A percentile compares a stretch with the other conserved stretches of the same genome.
These are phyloP conservation scores for Vanessa tameamea DNA, from an alignment of 1,140 invertebrate species.

Conservation along the genomic window DNA sequence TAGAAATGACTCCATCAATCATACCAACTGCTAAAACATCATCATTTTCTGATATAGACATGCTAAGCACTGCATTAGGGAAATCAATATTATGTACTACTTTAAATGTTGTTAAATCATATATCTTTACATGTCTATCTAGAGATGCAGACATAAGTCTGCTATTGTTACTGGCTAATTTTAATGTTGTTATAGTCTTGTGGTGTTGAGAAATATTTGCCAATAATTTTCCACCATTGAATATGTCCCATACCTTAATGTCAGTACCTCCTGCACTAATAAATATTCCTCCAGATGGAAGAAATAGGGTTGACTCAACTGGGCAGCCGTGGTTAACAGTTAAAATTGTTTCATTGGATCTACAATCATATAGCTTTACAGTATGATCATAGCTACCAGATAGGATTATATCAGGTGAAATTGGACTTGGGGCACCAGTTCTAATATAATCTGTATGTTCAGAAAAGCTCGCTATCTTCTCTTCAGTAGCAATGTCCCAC, in stretches of 20 bases:
- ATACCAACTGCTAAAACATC: conserved; percentile 93
- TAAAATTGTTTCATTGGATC: conserved; percentile 86
- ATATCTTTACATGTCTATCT: conserved; percentile 97
- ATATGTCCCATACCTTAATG: conserved; percentile 96
- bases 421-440: conserved; percentile 89
- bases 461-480: conserved; percentile 83
- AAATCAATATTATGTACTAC: conserved; percentile 94
- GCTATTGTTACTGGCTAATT: conserved; percentile 89
- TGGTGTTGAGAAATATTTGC: conserved; percentile 92
- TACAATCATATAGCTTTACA: conserved; percentile 93
- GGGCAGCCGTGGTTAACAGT: conserved; percentile 93
- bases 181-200: conserved; percentile 94
- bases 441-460: conserved; percentile 92
- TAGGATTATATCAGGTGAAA: conserved; percentile 87
- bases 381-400: conserved; percentile 97
- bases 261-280: conserved; percentile 95
- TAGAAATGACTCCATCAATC: conserved; percentile 94
- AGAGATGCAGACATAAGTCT: conserved; percentile 94
- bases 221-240: conserved; percentile 91
- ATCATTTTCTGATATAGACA: conserved; percentile 90
- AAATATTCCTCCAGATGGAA: conserved; percentile 94
- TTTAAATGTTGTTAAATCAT: conserved; percentile 93
- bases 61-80: conserved; percentile 93
- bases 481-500: conserved; percentile 95
- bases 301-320: conserved; percentile 94